Evolutionary conservation across 1,140 invertebrate genomes (phyloP).

Genomic region (Oreohelix idahoensis): DNA sequence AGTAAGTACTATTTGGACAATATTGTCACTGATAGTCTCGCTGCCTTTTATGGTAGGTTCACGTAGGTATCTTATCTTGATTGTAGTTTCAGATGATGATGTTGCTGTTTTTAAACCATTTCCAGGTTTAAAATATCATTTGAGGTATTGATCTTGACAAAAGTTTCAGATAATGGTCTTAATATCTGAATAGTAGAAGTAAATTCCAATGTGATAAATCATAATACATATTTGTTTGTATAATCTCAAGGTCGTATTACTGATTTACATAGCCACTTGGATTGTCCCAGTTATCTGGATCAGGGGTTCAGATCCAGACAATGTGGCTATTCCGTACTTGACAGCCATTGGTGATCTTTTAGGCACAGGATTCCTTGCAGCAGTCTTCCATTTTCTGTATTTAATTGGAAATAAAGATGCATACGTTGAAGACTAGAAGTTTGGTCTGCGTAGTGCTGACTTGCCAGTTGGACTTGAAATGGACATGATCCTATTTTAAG

Average conservation of each 20-base stretch:
- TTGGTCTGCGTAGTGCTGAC: not conserved
- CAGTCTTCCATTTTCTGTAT: conserved; percentile 85
- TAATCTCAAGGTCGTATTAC: conserved; percentile 58
- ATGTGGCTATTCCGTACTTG: conserved; percentile 93
- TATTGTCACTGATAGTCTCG: too few relatives aligned
- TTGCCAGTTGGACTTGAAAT: too few relatives aligned
- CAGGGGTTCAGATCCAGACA: conserved; percentile 90
- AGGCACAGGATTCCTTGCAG: conserved; percentile 87
- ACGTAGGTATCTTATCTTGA: too few relatives aligned
- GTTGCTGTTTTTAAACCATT: too few relatives aligned
- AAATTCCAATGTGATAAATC: not conserved
- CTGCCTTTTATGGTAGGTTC: too few relatives aligned
- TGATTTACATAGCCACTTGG: conserved; percentile 83
- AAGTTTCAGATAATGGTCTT: too few relatives aligned
- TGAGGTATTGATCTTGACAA: too few relatives aligned
- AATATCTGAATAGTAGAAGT: too few relatives aligned
- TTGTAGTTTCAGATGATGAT: too few relatives aligned
- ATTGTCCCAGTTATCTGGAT: conserved; percentile 91
- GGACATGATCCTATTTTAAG: too few relatives aligned
- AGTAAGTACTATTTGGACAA: too few relatives aligned
- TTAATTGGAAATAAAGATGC: conserved; percentile 79
- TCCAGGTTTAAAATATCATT: too few relatives aligned
- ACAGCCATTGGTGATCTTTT: conserved; percentile 94
- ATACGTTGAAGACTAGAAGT: conserved; percentile 73
- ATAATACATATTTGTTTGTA: conserved; percentile 42